A percentile compares a stretch with the other conserved stretches of the same genome.
Evolutionary conservation across 2,888 invertebrate species (phyloP).

Genomic region (Agrotis clavis): DNA sequence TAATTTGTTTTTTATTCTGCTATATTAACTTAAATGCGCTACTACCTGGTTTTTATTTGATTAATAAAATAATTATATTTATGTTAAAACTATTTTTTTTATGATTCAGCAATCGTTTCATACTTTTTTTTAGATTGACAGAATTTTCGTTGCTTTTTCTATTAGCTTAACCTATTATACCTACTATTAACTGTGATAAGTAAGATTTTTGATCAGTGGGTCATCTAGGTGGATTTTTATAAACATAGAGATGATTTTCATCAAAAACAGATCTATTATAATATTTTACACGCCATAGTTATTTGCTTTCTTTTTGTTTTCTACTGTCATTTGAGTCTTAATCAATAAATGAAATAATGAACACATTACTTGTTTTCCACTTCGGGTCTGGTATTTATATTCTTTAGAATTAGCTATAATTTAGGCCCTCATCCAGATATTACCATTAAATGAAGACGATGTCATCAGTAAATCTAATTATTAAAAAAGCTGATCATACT

Average conservation of each 20-base stretch:
- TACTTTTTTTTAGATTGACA: too few species aligned
- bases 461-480: background rate
- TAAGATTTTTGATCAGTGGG: too few species aligned
- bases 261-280: background rate
- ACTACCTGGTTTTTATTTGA: slow-evolving; percentile 2
- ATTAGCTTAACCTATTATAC: too few species aligned
- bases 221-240: too few species aligned
- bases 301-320: background rate
- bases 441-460: background rate
- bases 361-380: background rate
- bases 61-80: background rate
- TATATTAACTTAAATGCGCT: background rate
- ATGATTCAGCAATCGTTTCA: too few species aligned
- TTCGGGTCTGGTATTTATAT: background rate
- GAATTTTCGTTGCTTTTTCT: too few species aligned
- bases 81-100: too few species aligned
- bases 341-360: background rate
- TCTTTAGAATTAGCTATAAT: background rate
- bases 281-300: too few species aligned
- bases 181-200: too few species aligned
- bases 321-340: background rate
- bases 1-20: slow-evolving; percentile 27
- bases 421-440: background rate
- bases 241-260: too few species aligned
- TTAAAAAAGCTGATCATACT: background rate